Evolutionary conservation across 2,113 vertebrate genomes (phyloP), one percentile per base, ranked within the genome.

Genomic region (Seriola dumerili): DNA sequence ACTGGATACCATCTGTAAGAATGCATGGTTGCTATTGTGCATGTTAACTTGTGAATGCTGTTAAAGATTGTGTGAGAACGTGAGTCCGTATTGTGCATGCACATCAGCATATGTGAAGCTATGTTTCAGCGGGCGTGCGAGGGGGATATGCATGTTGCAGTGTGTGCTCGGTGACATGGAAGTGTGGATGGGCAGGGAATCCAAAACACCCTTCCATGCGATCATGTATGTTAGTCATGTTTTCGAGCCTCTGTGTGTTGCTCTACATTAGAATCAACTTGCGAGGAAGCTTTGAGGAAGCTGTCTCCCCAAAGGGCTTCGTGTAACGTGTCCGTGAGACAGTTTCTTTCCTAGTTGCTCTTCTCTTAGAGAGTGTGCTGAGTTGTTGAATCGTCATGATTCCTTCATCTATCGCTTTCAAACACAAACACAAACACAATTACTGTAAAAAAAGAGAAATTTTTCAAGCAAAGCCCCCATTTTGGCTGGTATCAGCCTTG

Each of bases 171-270:
- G 29, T 23, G 58, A 79, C 16, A 16, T 58, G 32, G 32, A 54
- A 40, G 62, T 2, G 61, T 36, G 40, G 42, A 81, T 63, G 76
- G 64, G 36, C 57, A 29, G 54, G 54, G 62, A 55, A 86, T 72
- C 72, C 50, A 42, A 65, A 80, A 54, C 46, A 66, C 34, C 63
- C 52, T 42, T 23, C 48, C 58, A 59, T 4, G 38, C 17, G 68
- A 42, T 80, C 71, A 68, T 89, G 72, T 62, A 75, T 88, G 82
- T 77, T 67, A 74, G 80, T 70, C 59, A 21, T 83, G 78, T 71
- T 76, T 80, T 62, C 32, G 50, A 64, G 76, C 74, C 67, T 73
- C n/a, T 62, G 63, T 2, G 21, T 67, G 76, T 29, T 29, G 23
- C 71, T 29, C 52, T 7, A 12, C 78, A 57, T 84, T 65, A 66